Conservation (phyloP, 2,888 invertebrate species). For the Anthophora plumipes region DNA sequence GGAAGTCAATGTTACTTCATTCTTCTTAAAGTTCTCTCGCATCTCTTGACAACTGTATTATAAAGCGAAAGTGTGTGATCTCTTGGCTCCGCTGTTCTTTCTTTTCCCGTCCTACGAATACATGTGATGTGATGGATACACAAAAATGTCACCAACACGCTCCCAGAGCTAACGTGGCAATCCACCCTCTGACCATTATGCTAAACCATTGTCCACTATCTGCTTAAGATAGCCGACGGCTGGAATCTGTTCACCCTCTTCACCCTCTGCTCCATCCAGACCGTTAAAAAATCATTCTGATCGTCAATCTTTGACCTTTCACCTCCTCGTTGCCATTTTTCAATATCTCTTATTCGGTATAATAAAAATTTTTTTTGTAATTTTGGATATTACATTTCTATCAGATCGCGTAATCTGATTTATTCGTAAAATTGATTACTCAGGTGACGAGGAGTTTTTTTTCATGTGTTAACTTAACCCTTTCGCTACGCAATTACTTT, state of each 20-base stretch:
- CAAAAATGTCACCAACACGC: slow-evolving; percentile 83
- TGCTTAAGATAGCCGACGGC: slow-evolving; percentile 81
- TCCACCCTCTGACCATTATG: slow-evolving; percentile 82
- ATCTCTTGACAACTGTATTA: slow-evolving; percentile 71
- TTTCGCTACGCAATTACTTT: no score
- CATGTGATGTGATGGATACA: slow-evolving; percentile 81
- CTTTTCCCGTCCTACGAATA: slow-evolving; percentile 54
- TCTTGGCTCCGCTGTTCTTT: slow-evolving; percentile 73
- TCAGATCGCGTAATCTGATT: neutral
- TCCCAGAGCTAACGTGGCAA: slow-evolving; percentile 77
- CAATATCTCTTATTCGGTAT: neutral
- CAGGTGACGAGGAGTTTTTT: no score
- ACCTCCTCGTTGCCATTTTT: no score
- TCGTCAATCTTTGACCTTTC: slow-evolving; percentile 42
- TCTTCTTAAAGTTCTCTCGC: neutral
- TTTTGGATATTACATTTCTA: neutral
- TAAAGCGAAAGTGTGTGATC: slow-evolving; percentile 80
- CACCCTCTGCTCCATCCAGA: slow-evolving; percentile 70
- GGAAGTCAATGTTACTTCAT: neutral
- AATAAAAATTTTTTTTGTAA: neutral
- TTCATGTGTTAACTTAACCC: no score
- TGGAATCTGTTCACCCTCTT: slow-evolving; percentile 69
- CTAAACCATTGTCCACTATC: slow-evolving; percentile 84
- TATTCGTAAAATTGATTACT: no score
- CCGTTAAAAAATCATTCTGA: slow-evolving; percentile 83